Base-by-base conservation (phyloP, 2,113 vertebrate genomes). In the Pontoporia blainvillei region DNA sequence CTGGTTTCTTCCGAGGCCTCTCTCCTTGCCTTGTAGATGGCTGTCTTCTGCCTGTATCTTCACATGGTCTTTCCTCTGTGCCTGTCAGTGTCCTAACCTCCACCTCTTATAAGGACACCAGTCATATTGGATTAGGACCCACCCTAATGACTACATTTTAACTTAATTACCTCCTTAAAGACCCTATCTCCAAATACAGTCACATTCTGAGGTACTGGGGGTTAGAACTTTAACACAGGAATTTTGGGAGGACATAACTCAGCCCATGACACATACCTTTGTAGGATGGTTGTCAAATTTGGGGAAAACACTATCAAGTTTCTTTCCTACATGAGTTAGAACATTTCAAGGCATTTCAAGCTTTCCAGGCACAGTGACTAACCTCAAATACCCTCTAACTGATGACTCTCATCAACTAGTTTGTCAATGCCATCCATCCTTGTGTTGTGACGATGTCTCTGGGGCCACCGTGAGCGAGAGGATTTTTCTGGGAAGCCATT, bases 381-480 rank as follows among this genome's bases (percentile, higher is more conserved):
- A 86, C 36, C 61, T 66, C 36, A 75, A 27, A 46, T 39, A 2
- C n/a, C 10, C 0, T 7, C 59, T 84, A 21, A 20, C 1, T 12
- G 34, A 25, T 41, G 46, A 41, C 8, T 8, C 11, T 79, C 8
- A 25, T n/a, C 90, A 21, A 8, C 21, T 27, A 13, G n/a, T 57
- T 6, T 62, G 31, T 29, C 29, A 5, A 5, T 6, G 29, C 23
- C 23, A n/a, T 14, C 69, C 69, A 64, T 34, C 7, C 27, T 9
- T 0, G 0, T 23, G 46, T 25, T 20, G 15, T 23, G 54, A 59
- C 7, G 17, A 39, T 14, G 11, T 14, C 12, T 4, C 66, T 1
- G 18, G 34, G 39, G 20, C 29, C 36, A 49, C 21, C 1, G 12
- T 12, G 36, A 31, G 31, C 12, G n/a, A 72, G 25, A 76, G 52